phyloP scores from a whole-genome alignment of 2,888 invertebrate species.

The Sarcophaga carnaria region DNA sequence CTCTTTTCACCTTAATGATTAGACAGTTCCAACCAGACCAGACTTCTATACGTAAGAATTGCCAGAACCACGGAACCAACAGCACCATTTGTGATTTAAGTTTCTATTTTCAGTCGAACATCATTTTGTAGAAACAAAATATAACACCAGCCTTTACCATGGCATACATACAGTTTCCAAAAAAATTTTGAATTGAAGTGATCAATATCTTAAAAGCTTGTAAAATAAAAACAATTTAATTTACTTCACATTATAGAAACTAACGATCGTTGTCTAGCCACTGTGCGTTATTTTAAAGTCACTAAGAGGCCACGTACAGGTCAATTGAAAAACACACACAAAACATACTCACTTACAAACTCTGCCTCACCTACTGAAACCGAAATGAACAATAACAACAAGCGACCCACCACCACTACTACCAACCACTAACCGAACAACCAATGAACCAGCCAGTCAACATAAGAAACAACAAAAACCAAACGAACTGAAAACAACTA shows the following conservation, averaged over 20 bases:
- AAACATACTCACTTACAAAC: constrained; percentile 71
- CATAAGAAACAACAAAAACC: constrained; percentile 39
- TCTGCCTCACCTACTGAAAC: constrained; percentile 67
- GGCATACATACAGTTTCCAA: too few relatives aligned
- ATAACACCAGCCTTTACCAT: too few relatives aligned
- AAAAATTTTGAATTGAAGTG: too few relatives aligned
- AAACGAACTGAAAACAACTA: constrained; percentile 45
- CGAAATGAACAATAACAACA: constrained; percentile 33
- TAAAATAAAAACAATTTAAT: neutral
- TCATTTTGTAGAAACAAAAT: too few relatives aligned
- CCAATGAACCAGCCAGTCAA: constrained; percentile 39
- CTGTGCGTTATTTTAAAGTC: constrained; percentile 62
- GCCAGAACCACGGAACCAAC: too few relatives aligned
- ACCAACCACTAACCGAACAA: constrained; percentile 24
- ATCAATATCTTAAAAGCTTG: too few relatives aligned
- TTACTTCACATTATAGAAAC: neutral
- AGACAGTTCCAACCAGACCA: too few relatives aligned
- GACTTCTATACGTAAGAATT: too few relatives aligned
- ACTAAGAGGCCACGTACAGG: constrained; percentile 78
- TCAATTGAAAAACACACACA: constrained; percentile 73
- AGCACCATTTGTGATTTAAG: too few relatives aligned
- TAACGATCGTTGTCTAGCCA: constrained; percentile 13
- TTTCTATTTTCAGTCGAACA: too few relatives aligned
- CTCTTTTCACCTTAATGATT: too few relatives aligned
- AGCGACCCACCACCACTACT: neutral